Conservation (phyloP, 1,140 invertebrate genomes). For the Orchesella cincta region DNA sequence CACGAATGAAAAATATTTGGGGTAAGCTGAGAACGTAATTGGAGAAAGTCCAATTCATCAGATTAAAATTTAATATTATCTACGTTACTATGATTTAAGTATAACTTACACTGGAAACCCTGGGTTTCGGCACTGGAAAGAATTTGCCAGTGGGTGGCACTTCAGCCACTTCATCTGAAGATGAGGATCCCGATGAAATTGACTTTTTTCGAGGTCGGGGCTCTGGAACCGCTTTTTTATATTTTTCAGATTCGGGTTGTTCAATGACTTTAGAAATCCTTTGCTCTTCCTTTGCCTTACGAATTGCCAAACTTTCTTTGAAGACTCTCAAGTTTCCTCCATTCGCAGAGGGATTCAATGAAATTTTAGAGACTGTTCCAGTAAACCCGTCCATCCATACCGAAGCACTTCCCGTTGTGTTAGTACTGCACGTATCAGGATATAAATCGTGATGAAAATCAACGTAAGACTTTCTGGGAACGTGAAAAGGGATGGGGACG, state of each 20-base stretch:
- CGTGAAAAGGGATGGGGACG: constrained; percentile 89
- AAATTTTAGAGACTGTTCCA: constrained; percentile 72
- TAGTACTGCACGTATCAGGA: constrained; percentile 78
- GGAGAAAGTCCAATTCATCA: too few relatives aligned
- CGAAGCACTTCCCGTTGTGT: constrained; percentile 71
- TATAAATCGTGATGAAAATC: constrained; percentile 92
- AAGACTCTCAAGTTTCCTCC: constrained; percentile 29
- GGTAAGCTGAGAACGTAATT: too few relatives aligned
- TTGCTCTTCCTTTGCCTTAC: constrained; percentile 36
- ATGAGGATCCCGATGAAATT: constrained; percentile 41
- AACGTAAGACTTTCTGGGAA: constrained; percentile 89
- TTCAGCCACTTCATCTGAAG: constrained; percentile 39
- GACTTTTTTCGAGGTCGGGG: constrained; percentile 49
- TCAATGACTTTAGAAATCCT: constrained; percentile 40
- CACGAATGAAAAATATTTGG: neutral
- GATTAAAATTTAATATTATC: too few relatives aligned
- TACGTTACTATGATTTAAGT: too few relatives aligned
- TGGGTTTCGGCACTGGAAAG: constrained; percentile 39
- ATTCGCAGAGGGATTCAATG: constrained; percentile 69
- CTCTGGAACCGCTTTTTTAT: constrained; percentile 46
- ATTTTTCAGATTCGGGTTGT: constrained; percentile 15
- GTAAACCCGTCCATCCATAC: constrained; percentile 78
- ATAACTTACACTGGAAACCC: constrained; percentile 41
- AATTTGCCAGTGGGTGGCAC: neutral
- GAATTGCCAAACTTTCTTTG: constrained; percentile 33